phyloP scores from a whole-genome alignment of 2,113 vertebrate species.

The Mustelus asterias region DNA sequence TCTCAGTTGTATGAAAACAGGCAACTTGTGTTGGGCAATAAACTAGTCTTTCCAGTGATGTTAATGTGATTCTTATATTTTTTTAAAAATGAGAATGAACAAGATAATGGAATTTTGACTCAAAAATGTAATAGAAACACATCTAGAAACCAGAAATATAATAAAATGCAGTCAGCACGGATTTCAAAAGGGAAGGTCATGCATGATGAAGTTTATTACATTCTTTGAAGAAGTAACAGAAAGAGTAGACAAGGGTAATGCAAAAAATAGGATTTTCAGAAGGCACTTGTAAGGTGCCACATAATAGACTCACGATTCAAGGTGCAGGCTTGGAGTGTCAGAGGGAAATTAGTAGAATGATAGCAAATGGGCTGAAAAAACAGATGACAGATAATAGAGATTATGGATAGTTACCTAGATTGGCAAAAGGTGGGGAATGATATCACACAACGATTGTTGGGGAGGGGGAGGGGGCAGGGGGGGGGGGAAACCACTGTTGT shows the following conservation, averaged over 20 bases:
- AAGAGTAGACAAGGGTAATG: background rate
- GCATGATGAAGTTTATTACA: background rate
- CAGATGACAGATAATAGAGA: background rate
- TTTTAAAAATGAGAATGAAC: background rate
- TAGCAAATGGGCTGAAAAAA: background rate
- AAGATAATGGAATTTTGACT: background rate
- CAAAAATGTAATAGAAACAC: background rate
- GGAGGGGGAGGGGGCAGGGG: accelerated
- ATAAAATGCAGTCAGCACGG: background rate
- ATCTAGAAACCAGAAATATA: background rate
- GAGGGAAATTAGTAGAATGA: background rate
- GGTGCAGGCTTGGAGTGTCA: background rate
- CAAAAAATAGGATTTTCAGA: background rate
- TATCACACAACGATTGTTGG: no score
- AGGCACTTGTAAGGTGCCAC: background rate
- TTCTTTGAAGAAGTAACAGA: background rate
- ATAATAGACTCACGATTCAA: background rate
- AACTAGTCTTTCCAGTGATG: background rate
- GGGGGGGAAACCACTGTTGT: no score
- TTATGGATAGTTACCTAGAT: background rate
- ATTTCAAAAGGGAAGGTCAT: background rate
- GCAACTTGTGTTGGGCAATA: background rate
- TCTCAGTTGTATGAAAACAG: background rate
- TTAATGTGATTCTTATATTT: background rate
- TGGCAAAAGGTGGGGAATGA: no score